Evolutionary conservation across 2,797 vertebrate species (phyloP).

Genomic region (Menidia menidia): DNA sequence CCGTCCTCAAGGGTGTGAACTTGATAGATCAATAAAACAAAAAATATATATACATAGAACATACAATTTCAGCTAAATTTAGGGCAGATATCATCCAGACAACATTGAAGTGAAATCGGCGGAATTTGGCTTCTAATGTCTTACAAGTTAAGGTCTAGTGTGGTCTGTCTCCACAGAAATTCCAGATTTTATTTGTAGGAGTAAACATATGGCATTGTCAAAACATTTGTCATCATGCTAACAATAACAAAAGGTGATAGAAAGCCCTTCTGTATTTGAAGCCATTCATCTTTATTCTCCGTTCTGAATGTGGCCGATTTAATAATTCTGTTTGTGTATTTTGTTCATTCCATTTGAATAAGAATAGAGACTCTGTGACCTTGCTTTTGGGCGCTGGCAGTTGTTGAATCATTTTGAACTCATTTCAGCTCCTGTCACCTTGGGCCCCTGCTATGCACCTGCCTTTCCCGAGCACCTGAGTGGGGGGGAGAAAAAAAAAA

Average conservation of each 20-base stretch:
- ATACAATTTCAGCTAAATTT: slow-evolving; percentile 13
- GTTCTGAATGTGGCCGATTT: neutral
- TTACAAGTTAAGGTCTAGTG: neutral
- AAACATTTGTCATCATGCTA: no score
- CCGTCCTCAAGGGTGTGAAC: slow-evolving; percentile 57
- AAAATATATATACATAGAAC: neutral
- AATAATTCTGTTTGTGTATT: neutral
- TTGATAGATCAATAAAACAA: slow-evolving; percentile 49
- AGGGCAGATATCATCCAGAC: neutral
- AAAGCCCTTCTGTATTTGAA: no score
- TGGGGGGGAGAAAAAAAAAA: slow-evolving; percentile 13
- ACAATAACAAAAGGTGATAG: no score
- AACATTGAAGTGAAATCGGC: neutral
- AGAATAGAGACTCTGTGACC: slow-evolving; percentile 60
- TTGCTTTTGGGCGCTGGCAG: slow-evolving; percentile 62
- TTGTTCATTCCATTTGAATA: slow-evolving; percentile 44
- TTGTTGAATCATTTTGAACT: slow-evolving; percentile 66
- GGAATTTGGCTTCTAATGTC: neutral
- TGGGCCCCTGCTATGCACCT: slow-evolving; percentile 71
- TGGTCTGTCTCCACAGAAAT: no score
- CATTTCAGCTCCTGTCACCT: slow-evolving; percentile 75
- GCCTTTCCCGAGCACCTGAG: slow-evolving; percentile 62
- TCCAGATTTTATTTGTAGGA: no score
- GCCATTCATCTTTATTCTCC: slow-evolving; percentile 9
- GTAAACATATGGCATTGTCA: no score